Conservation (phyloP, 2,888 invertebrate species). For the Mactromeris polynyma region DNA sequence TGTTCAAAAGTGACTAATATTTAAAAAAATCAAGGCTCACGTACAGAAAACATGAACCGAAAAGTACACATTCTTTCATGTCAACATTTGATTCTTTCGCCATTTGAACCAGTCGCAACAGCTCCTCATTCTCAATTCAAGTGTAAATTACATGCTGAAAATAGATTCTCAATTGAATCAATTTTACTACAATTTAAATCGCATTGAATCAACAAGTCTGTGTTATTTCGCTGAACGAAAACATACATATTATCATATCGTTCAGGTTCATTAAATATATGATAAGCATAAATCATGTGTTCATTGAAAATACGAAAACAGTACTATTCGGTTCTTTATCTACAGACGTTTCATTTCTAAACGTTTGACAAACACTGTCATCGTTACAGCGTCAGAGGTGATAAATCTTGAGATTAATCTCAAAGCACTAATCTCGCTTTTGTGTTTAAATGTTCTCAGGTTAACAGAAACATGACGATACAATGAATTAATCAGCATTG, state of each 20-base stretch:
- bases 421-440: neutral
- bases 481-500: too few relatives aligned
- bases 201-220: neutral
- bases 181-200: slow-evolving; percentile 10
- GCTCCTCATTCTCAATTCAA: neutral
- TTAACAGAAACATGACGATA: too few relatives aligned
- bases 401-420: neutral
- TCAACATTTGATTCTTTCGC: neutral
- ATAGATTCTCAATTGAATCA: neutral
- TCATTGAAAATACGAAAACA: neutral
- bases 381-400: neutral
- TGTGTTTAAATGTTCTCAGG: too few relatives aligned
- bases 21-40: neutral
- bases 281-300: neutral
- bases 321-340: neutral
- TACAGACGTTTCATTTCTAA: too few relatives aligned
- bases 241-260: neutral
- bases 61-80: neutral
- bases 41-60: too few relatives aligned
- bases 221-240: neutral
- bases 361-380: neutral
- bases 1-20: neutral
- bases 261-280: neutral
- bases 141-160: neutral
- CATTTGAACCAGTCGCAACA: neutral